Base-by-base conservation (phyloP, 2,113 vertebrate genomes). In the Nibea coibor region DNA sequence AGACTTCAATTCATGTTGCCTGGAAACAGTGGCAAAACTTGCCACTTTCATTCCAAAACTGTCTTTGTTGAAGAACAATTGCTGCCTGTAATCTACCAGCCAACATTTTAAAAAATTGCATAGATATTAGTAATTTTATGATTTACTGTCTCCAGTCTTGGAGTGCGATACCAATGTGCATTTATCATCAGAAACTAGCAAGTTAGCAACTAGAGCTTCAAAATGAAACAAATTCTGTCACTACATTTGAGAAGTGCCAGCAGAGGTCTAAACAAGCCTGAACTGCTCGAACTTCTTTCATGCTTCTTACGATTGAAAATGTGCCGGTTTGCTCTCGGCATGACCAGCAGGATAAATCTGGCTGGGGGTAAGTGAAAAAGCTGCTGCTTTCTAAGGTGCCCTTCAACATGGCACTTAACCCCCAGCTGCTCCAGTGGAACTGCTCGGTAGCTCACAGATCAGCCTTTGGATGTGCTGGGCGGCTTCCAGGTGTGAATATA, bases 371-470 rank as follows among this genome's bases (percentile, higher is more conserved):
- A 48, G 11, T 59, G 39, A 63, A 64, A 70, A 66, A 39, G n/a
- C 28, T 42, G 17, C 56, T 48, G 16, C 42, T 58, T 50, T n/a
- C 47, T 48, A 61, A 20, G 4, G 57, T 71, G 72, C 72, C 64
- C n/a, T 82, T 87, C 67, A 81, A 80, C 24, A 82, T 68, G 57
- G 26, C 78, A 63, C 59, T 82, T 81, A 72, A 78, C 76, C 57
- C 45, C 59, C 24, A 50, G 43, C 65, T 84, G 75, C 42, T 75
- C 17, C 58, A 26, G 53, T 22, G 17, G 39, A 77, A 61, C 50
- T 43, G 48, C 75, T 80, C 56, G 26, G n/a, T 67, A 19, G 50
- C 39, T 10, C 67, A 61, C 64, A 64, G 24, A 61, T 83, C 43
- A 51, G 51, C 35, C 53, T 59, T n/a, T 42, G 17, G 43, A 31